phyloP scores from a whole-genome alignment of 2,888 invertebrate genomes.

The Ceratothoa steindachneri region DNA sequence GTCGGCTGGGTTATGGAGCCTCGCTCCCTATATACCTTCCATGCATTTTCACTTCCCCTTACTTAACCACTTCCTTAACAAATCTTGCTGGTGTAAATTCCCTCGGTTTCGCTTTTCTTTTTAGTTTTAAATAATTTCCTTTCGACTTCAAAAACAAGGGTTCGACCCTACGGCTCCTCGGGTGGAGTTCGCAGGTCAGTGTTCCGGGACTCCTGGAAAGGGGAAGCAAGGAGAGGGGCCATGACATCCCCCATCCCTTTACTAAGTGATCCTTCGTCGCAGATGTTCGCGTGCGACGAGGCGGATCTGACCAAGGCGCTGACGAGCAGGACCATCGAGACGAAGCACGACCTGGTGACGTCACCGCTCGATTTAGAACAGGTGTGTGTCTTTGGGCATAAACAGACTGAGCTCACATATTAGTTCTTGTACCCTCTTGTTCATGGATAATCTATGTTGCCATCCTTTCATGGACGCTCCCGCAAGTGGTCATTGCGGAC shows the following conservation, averaged over 20 bases:
- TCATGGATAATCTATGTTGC: too few species aligned
- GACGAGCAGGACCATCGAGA: constrained; percentile 80
- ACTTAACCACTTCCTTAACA: too few species aligned
- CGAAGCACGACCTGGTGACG: constrained; percentile 74
- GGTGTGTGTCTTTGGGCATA: constrained; percentile 24
- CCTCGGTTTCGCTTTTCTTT: too few species aligned
- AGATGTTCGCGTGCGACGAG: constrained; percentile 71
- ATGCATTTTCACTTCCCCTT: too few species aligned
- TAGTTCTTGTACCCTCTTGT: too few species aligned
- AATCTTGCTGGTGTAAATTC: too few species aligned
- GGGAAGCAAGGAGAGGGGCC: not conserved
- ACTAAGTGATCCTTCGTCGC: constrained; percentile 41
- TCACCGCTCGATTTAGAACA: constrained; percentile 73
- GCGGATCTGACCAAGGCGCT: constrained; percentile 67
- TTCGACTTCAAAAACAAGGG: too few species aligned
- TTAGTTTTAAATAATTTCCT: too few species aligned
- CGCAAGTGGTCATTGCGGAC: too few species aligned
- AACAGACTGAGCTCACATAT: too few species aligned
- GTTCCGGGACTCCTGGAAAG: not conserved
- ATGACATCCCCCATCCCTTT: not conserved
- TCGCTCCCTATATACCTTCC: not conserved
- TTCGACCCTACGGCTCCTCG: too few species aligned
- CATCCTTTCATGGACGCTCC: too few species aligned
- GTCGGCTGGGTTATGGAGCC: not conserved
- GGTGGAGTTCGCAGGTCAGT: not conserved